Conservation (phyloP, 1,140 invertebrate genomes). For the Brachystomella parvula region DNA sequence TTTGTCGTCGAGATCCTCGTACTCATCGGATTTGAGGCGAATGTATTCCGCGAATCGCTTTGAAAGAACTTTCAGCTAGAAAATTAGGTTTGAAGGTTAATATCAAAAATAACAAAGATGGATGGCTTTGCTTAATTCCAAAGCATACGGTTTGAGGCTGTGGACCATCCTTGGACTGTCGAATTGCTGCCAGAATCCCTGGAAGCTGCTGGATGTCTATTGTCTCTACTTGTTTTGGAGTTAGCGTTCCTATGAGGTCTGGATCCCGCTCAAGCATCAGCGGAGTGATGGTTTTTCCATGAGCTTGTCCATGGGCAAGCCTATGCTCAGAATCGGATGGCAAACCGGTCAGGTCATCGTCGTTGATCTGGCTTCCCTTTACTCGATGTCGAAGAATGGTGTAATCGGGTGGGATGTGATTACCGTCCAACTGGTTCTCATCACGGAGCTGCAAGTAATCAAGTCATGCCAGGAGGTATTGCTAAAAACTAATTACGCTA, state of each 20-base stretch:
- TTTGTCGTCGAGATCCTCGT: slow-evolving; percentile 28
- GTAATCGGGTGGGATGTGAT: slow-evolving; percentile 23
- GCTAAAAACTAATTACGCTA: not conserved
- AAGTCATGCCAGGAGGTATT: not conserved
- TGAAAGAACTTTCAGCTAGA: slow-evolving; percentile 28
- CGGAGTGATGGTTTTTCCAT: slow-evolving; percentile 22
- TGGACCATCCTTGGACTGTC: slow-evolving; percentile 33
- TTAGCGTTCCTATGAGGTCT: slow-evolving; percentile 30
- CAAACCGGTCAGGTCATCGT: slow-evolving; percentile 26
- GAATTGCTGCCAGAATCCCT: slow-evolving; percentile 24
- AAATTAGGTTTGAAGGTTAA: slow-evolving; percentile 3
- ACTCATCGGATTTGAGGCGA: slow-evolving; percentile 30
- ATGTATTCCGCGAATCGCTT: slow-evolving; percentile 33
- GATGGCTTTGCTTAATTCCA: slow-evolving; percentile 4
- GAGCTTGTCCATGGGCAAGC: slow-evolving; percentile 20
- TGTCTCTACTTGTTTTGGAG: slow-evolving; percentile 27
- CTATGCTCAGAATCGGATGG: slow-evolving; percentile 29
- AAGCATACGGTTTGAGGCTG: slow-evolving; percentile 26
- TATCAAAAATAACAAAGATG: not conserved
- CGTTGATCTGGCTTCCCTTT: not conserved
- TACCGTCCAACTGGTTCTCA: slow-evolving; percentile 11
- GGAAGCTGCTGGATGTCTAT: slow-evolving; percentile 30
- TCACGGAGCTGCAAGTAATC: not conserved
- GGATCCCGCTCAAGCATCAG: slow-evolving; percentile 19
- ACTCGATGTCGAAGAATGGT: slow-evolving; percentile 18